Conservation (phyloP, 2,797 vertebrate genomes). For the Notoglanidium macrostoma region DNA sequence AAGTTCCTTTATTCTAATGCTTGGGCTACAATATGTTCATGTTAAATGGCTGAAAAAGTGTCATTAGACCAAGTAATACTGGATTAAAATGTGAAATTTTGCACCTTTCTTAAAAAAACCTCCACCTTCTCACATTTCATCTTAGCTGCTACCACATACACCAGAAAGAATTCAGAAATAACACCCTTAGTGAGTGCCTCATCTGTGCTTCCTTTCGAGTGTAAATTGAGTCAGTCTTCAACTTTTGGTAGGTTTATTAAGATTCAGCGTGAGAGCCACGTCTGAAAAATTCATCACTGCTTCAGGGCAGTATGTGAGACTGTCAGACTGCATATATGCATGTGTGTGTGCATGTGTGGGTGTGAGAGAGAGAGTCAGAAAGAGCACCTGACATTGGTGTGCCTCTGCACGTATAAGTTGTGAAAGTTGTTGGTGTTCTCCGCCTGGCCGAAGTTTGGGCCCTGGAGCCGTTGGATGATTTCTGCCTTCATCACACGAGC, state of each 20-base stretch:
- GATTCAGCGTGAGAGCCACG: constrained; percentile 5
- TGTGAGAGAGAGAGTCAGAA: background rate
- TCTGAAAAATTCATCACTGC: constrained; percentile 29
- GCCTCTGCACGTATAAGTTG: constrained; percentile 95
- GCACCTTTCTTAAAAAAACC: background rate
- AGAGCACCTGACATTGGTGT: constrained; percentile 93
- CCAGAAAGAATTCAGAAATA: background rate
- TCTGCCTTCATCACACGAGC: constrained; percentile 98
- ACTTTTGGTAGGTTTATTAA: constrained; percentile 17
- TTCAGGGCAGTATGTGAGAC: constrained; percentile 10
- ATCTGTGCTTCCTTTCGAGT: constrained; percentile 1
- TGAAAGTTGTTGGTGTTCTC: constrained; percentile 99
- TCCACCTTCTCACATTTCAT: background rate
- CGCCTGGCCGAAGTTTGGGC: constrained; percentile 90
- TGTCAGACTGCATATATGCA: background rate
- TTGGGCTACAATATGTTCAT: background rate
- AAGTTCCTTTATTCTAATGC: background rate
- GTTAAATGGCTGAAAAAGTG: background rate
- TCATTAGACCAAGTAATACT: too few relatives aligned
- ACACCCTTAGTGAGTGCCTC: background rate
- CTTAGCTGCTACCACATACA: background rate
- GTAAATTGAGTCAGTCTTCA: constrained; percentile 24
- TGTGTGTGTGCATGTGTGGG: constrained; percentile 13
- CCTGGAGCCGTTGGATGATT: constrained; percentile 95
- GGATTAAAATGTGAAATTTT: background rate